phyloP scores from a whole-genome alignment of 2,888 invertebrate species.

The Calameuta idolon region DNA sequence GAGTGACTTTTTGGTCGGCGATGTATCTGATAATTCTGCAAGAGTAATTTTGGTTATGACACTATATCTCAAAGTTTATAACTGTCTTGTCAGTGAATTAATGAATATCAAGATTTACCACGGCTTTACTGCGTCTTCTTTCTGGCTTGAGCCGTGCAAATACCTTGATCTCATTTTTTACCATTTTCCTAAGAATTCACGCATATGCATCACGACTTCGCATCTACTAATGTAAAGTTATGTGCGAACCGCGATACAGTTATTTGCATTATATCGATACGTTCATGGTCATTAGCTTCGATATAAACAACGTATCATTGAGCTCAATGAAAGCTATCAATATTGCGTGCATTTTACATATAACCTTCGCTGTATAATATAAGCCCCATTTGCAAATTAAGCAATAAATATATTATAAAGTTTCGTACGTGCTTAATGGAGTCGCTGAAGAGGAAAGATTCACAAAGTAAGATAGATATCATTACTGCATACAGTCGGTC shows the following conservation, averaged over 20 bases:
- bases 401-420: background rate
- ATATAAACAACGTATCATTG: background rate
- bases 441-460: background rate
- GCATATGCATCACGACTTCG: background rate
- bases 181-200: conserved; percentile 49
- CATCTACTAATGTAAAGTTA: background rate
- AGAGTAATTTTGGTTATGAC: background rate
- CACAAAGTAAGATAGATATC: background rate
- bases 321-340: background rate
- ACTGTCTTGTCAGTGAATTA: background rate
- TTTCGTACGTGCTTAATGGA: background rate
- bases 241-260: background rate
- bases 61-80: background rate
- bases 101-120: conserved; percentile 28
- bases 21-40: conserved; percentile 46
- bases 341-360: background rate
- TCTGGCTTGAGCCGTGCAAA: conserved; percentile 64
- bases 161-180: conserved; percentile 65
- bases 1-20: conserved; percentile 43
- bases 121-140: conserved; percentile 21
- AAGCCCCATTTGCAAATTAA: background rate
- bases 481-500: background rate
- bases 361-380: background rate
- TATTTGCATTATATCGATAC: background rate
- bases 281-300: background rate